phyloP scores from a whole-genome alignment of 35 echinoderm and acorn worm species.

The Hemicentrotus pulcherrimus region DNA sequence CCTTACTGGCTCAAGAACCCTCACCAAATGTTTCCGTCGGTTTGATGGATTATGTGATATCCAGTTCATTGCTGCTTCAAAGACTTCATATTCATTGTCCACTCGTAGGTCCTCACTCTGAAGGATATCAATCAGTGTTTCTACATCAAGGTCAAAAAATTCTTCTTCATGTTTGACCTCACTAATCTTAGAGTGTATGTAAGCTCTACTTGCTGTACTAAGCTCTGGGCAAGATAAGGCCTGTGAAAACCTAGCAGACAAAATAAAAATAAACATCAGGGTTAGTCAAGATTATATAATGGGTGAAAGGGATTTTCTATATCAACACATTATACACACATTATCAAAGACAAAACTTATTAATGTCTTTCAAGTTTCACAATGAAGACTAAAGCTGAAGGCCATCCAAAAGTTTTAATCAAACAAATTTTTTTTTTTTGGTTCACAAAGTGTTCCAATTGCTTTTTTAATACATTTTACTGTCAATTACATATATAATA shows the following conservation, averaged over 20 bases:
- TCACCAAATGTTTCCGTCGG: conserved; percentile 67
- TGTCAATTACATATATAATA: too few species aligned
- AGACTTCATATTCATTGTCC: conserved; percentile 93
- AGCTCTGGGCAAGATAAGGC: conserved; percentile 71
- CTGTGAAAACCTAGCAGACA: conserved; percentile 47
- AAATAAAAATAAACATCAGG: neutral
- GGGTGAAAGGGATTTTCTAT: too few species aligned
- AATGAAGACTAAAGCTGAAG: too few species aligned
- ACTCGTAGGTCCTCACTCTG: conserved; percentile 78
- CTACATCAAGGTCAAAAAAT: conserved; percentile 62
- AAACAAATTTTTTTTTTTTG: too few species aligned
- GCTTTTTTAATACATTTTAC: too few species aligned
- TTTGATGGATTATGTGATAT: conserved; percentile 73
- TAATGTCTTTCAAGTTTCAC: too few species aligned
- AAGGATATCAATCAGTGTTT: conserved; percentile 56
- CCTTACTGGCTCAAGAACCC: conserved; percentile 75
- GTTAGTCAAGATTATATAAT: too few species aligned
- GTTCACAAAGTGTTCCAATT: too few species aligned
- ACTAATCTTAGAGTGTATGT: conserved; percentile 62
- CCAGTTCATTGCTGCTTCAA: conserved; percentile 79
- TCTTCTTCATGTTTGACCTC: conserved; percentile 76
- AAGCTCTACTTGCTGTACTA: conserved; percentile 47
- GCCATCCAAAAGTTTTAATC: too few species aligned
- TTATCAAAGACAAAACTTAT: too few species aligned
- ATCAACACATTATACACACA: too few species aligned